These are phyloP conservation scores for Camponotus vicinus DNA, from an alignment of 1,140 invertebrate species.

Conservation along the genomic window DNA sequence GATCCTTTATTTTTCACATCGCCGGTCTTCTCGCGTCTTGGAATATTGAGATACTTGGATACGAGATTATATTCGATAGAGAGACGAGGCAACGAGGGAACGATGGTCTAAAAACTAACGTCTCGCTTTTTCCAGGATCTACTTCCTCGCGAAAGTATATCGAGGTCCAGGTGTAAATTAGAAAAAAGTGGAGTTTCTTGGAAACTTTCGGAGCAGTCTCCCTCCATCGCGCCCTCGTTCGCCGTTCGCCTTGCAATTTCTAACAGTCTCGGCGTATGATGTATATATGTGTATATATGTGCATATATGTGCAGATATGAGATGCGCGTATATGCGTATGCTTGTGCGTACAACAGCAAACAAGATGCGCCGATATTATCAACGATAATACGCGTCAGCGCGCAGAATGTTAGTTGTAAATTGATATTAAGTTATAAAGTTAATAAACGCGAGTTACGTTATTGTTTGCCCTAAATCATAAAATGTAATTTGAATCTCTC, in stretches of 20 bases:
- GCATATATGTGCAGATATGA: not conserved
- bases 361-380: constrained; percentile 42
- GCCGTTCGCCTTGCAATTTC: constrained; percentile 10
- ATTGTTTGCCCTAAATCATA: constrained; percentile 26
- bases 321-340: not conserved
- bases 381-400: constrained; percentile 42
- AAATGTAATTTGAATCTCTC: constrained; percentile 6
- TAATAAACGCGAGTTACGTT: constrained; percentile 41
- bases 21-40: not conserved
- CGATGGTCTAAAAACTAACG: constrained; percentile 42
- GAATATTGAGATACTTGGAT: constrained; percentile 27
- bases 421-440: constrained; percentile 51
- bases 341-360: constrained; percentile 7
- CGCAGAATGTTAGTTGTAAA: constrained; percentile 37
- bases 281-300: not conserved
- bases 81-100: constrained; percentile 11
- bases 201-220: constrained; percentile 74
- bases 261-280: not conserved
- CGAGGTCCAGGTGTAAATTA: constrained; percentile 81
- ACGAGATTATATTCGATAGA: not conserved
- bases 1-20: not conserved
- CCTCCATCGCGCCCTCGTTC: constrained; percentile 4
- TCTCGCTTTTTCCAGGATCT: constrained; percentile 38
- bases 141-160: constrained; percentile 69
- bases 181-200: constrained; percentile 79